Evolutionary conservation across 2,888 invertebrate species (phyloP).

Genomic region (Brenthis daphne): DNA sequence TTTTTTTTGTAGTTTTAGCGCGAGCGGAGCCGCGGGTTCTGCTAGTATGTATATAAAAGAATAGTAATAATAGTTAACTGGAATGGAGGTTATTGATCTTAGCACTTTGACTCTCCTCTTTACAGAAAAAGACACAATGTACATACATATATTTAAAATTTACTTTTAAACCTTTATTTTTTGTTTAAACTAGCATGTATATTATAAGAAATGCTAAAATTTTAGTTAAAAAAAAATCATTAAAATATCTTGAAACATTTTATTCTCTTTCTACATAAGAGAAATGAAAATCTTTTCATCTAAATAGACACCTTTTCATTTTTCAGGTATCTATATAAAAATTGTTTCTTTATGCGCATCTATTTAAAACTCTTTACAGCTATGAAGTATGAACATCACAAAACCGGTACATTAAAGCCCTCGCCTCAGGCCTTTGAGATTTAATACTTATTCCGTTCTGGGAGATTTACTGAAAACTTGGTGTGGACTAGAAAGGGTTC

Average conservation of each 20-base stretch:
- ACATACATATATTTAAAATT: no score
- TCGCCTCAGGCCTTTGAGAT: constrained; percentile 4
- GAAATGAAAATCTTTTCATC: neutral
- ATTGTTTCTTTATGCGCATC: neutral
- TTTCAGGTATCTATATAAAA: neutral
- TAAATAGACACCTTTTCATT: neutral
- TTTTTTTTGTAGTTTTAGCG: no score
- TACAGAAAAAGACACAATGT: no score
- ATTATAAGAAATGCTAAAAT: no score
- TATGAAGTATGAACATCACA: constrained; percentile 7
- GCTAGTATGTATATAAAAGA: no score
- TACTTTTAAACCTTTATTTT: no score
- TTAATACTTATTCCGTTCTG: constrained; percentile 5
- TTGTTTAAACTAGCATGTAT: no score
- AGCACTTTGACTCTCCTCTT: no score
- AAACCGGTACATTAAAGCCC: constrained; percentile 8
- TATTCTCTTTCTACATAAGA: neutral
- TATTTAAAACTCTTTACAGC: constrained; percentile 6
- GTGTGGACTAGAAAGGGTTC: neutral
- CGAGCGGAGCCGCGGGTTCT: no score
- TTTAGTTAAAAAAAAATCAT: neutral
- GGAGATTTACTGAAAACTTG: neutral
- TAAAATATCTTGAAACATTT: neutral
- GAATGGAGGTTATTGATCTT: no score
- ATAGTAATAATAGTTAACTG: no score